Base-by-base conservation (phyloP, 2,797 vertebrate genomes). In the Mus caroli region DNA sequence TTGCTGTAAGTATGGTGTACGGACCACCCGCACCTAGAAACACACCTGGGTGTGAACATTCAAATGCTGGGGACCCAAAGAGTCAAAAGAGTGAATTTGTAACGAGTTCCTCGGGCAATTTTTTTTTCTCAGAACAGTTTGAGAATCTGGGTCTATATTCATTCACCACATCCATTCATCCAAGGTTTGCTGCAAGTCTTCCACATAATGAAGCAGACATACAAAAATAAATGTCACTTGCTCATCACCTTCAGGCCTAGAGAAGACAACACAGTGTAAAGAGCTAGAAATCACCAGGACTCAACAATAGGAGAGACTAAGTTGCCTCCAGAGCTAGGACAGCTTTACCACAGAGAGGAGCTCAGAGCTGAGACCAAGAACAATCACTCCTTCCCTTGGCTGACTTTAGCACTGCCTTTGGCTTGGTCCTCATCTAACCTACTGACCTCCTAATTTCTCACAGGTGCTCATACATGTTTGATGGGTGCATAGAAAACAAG, bases 11-110 rank as follows among this genome's bases (percentile, higher is more conserved):
- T 3, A 37, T 34, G 80, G 76, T 67, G 6, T 34, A 50, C 26
- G 46, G 92, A 84, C 94, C 95, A 91, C 96, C 92, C 50, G 15
- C 89, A 20, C 75, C 54, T 31, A 69, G 31, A 73, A 56, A 83
- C 88, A 85, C 87, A 85, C 87, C 93, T 78, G 77, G 73, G 52
- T 3, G 0, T n/a, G 71, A 14, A 75, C 58, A 24, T 3, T 26
- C 75, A 76, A 87, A 11, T n/a, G 75, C 75, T 22, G 15, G 46
- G 87, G 28, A 80, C 85, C 75, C 54, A 9, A 34, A 31, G 19
- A n/a, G 46, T 40, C 31, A 14, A n/a, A 22, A 78, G 37, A 12
- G 0, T 24, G 26, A 50, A 9, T 37, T 71, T n/a, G 79, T 31
- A 73, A 17, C 50, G 40, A 62, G 77, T 4, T 67, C 71, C 56